phyloP scores from a whole-genome alignment of 2,113 vertebrate genomes.

The Saccopteryx leptura region DNA sequence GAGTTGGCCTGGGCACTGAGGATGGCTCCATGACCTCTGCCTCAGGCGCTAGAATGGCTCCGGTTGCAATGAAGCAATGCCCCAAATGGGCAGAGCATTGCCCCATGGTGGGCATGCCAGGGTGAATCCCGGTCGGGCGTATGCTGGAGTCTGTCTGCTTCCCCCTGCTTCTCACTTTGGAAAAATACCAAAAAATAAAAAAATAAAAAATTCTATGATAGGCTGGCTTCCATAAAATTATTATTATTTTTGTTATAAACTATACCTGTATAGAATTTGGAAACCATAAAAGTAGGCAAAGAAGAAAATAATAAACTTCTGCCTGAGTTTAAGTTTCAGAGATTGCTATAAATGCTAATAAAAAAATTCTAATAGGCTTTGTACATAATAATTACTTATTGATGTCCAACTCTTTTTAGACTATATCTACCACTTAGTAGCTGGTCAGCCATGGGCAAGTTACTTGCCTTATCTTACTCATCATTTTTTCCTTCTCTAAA shows the following conservation, averaged over 20 bases:
- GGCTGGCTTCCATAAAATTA: slow-evolving; percentile 19
- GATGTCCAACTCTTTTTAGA: not conserved
- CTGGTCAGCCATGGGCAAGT: not conserved
- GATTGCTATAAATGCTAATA: not conserved
- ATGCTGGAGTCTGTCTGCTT: too few relatives aligned
- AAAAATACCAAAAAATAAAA: too few relatives aligned
- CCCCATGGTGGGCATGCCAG: too few relatives aligned
- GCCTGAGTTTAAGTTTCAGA: not conserved
- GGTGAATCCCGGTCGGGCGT: too few relatives aligned
- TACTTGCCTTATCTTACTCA: not conserved
- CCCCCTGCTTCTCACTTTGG: too few relatives aligned
- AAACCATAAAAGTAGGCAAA: not conserved
- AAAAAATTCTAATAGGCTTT: not conserved
- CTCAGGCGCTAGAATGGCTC: too few relatives aligned
- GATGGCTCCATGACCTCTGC: too few relatives aligned
- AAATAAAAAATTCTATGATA: not conserved
- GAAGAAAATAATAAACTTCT: slow-evolving; percentile 17
- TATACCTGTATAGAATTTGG: not conserved
- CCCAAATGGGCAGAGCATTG: too few relatives aligned
- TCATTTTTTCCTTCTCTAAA: not conserved
- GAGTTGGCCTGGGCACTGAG: too few relatives aligned
- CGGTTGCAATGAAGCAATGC: too few relatives aligned
- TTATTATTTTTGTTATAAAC: not conserved
- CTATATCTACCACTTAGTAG: not conserved
- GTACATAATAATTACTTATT: not conserved